Base-by-base conservation (phyloP, 2,888 invertebrate genomes). In the Eumerus sabulonum region DNA sequence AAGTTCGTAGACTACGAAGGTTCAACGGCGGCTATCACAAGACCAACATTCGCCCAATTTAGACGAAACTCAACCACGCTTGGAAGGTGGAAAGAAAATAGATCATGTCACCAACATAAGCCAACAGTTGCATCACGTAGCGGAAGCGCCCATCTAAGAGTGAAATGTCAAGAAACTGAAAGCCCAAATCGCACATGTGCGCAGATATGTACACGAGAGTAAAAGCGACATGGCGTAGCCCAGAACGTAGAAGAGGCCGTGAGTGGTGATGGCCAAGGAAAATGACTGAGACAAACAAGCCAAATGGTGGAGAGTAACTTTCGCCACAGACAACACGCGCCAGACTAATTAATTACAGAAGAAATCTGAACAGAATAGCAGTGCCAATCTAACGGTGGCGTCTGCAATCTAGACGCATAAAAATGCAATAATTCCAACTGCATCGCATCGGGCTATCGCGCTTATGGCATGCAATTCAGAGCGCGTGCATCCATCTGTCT, bases 341-440 rank as follows among this genome's bases (percentile, higher is more conserved):
- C 74, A 79, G 79, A 79, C 79, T 79, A 79, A 79, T 79, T 79
- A 79, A 79, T 68, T 74, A 68, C 74, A 53, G 68, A 74, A 74
- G 68, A 74, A 74, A 74, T 79, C 74, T 45, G 44, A 66, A 63
- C 77, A 64, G 68, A 79, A 74, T 74, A 74, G 50, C 64, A 60
- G 53, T 70, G 79, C 79, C 74, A 79, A 79, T 79, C 79, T 74
- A 74, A 79, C 70, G 79, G 74, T 79, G 79, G 79, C 79, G 79
- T 79, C 79, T 79, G 74, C 70, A 70, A 79, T 79, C 79, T 79
- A 79, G 79, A 74, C 79, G 64, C 56, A 74, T 70, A 74, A 64
- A 79, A 79, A 74, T 79, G 79, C 64, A 73, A 79, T 79, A 64
- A 70, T 79, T 79, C 79, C 79, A 79, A 68, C 74, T 44, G 73